Conservation (phyloP, 2,888 invertebrate genomes). For the Megamerina dolium region DNA sequence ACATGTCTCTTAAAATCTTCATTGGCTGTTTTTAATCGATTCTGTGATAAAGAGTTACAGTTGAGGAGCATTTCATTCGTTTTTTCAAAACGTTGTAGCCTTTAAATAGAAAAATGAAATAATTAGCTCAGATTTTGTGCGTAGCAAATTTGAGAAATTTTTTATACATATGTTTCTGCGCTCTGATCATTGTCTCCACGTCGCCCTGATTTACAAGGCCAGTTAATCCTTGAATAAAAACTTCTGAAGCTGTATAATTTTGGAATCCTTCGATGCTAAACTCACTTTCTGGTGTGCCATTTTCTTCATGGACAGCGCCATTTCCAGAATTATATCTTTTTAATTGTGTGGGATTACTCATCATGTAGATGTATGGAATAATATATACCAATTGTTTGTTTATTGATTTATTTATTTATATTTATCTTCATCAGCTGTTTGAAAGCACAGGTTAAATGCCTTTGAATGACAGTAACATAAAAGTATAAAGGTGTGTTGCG, state of each 20-base stretch:
- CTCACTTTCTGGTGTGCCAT: slow-evolving; percentile 23
- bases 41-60: slow-evolving; percentile 89
- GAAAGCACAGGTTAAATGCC: no score
- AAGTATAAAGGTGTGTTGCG: no score
- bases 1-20: slow-evolving; percentile 89
- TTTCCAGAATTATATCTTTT: no score
- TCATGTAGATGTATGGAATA: no score
- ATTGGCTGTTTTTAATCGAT: slow-evolving; percentile 76
- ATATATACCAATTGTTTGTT: no score
- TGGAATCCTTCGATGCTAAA: slow-evolving; percentile 24
- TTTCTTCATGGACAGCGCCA: no score
- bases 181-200: slow-evolving; percentile 81
- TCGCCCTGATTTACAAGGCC: slow-evolving; percentile 88
- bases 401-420: no score
- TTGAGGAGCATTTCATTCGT: slow-evolving; percentile 98
- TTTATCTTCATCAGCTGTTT: no score
- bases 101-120: slow-evolving; percentile 39
- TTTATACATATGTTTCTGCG: slow-evolving; percentile 85
- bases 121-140: neutral
- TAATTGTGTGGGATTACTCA: no score
- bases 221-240: slow-evolving; percentile 86
- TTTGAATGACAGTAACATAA: no score
- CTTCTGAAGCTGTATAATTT: slow-evolving; percentile 69
- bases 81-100: slow-evolving; percentile 94
- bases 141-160: neutral